phyloP scores from a whole-genome alignment of 2,888 invertebrate genomes.

The Melieria picta region DNA sequence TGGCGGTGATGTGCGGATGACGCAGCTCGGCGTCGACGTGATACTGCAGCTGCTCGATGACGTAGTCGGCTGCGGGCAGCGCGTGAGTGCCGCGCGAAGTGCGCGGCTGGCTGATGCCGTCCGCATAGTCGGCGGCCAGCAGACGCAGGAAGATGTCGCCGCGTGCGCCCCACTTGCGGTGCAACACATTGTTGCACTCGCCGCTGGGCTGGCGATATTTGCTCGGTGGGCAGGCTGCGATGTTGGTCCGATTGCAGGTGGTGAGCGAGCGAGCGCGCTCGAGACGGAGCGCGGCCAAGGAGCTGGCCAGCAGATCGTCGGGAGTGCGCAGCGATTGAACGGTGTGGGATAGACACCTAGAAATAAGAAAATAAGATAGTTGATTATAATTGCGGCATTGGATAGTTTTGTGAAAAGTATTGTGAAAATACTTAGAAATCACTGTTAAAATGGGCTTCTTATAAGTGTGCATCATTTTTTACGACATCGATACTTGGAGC shows the following conservation, averaged over 20 bases:
- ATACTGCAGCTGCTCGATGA: constrained; percentile 71
- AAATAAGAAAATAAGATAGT: constrained; percentile 6
- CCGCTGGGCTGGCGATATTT: constrained; percentile 85
- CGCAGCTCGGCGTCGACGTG: constrained; percentile 68
- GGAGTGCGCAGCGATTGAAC: constrained; percentile 54
- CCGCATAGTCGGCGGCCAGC: constrained; percentile 77
- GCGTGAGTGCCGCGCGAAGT: constrained; percentile 69
- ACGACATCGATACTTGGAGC: no score
- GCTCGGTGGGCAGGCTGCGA: constrained; percentile 76
- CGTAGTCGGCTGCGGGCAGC: constrained; percentile 72
- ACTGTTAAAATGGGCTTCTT: no score
- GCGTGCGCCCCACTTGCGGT: constrained; percentile 84
- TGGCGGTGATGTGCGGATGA: constrained; percentile 81
- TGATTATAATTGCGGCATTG: no score
- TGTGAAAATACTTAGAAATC: no score
- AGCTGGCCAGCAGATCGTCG: constrained; percentile 57
- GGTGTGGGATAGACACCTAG: constrained; percentile 53
- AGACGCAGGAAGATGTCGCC: constrained; percentile 81
- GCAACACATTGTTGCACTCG: constrained; percentile 88
- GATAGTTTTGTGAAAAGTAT: no score
- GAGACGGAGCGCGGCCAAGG: constrained; percentile 53
- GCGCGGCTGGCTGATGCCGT: constrained; percentile 66
- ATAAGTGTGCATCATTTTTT: no score
- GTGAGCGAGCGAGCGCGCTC: constrained; percentile 54
- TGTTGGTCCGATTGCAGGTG: constrained; percentile 47